A percentile compares a stretch with the other conserved stretches of the same genome.
Conservation (phyloP, 2,113 vertebrate species). For the Coptodon bakossiorum region DNA sequence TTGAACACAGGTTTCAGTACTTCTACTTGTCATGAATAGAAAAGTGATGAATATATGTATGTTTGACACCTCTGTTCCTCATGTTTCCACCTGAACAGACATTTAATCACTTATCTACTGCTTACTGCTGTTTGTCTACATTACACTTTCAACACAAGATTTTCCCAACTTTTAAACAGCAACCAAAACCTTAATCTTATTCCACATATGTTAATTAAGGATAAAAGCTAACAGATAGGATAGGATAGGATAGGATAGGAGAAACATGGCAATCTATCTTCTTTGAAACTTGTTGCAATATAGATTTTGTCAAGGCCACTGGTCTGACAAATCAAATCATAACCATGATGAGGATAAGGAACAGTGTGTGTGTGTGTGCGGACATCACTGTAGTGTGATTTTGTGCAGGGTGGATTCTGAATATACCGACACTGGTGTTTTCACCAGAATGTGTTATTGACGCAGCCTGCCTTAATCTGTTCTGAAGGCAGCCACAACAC, state of each 20-base stretch:
- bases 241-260: background rate
- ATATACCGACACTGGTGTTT: background rate
- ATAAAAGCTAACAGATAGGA: background rate
- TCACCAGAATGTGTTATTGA: conserved; percentile 12
- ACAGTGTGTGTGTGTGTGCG: background rate
- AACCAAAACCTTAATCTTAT: background rate
- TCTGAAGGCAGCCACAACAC: conserved; percentile 28
- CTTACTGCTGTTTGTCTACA: background rate
- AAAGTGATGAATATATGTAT: background rate
- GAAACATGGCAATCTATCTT: background rate
- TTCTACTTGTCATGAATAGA: background rate
- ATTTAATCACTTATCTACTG: background rate
- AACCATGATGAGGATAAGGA: background rate
- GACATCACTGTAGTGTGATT: background rate
- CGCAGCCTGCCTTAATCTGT: background rate
- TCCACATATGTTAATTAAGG: background rate
- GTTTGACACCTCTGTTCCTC: background rate
- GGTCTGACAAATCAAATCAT: background rate
- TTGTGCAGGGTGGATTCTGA: background rate
- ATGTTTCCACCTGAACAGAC: background rate
- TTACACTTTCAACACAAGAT: background rate
- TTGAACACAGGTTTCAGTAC: background rate
- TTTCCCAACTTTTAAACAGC: background rate
- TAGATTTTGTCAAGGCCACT: background rate
- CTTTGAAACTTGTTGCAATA: background rate